Evolutionary conservation across 2,113 vertebrate genomes (phyloP), one percentile per base, ranked within the genome.

Genomic region (Aplodontia rufa): DNA sequence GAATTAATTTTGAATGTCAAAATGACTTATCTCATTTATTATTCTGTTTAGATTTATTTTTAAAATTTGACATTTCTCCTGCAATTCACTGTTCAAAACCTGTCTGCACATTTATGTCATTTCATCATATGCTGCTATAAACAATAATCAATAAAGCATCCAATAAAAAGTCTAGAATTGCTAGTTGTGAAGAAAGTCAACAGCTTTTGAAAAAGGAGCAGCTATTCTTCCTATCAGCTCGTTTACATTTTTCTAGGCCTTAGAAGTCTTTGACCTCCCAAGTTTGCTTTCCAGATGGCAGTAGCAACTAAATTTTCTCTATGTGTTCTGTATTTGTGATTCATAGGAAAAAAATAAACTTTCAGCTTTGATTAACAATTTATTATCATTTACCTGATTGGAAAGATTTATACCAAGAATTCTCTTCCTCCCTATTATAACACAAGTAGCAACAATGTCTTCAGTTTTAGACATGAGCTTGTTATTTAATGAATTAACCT

Each of bases 211-310:
- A 97, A 96, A 96, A 97, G 71, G 90, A 92, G 19, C 89, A 96
- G 90, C 75, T 97, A 87, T 91, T 97, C 0, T 74, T 89, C 76
- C 49, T 76, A 81, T 97, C 93, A 80, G 45, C 88, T 96, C 64
- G 79, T 97, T 94, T 96, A 85, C 49, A 88, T 97, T 95, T 98
- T 93, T 96, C 86, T 4, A 94, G 90, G 96, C 93, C 95, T 86
- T 96, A 90, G 83, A 96, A 97, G 87, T 95, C 96, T 95, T 96
- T 98, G 93, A 94, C 91, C 96, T 97, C 71, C 84, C 71, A 95
- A 20, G 58, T 93, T 97, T 97, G 90, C 93, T 94, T 97, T 96
- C 95, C 97, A 97, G 95, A 97, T 96, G 95, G 88, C 81, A 96
- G 75, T 87, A 97, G 87, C 90, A 95, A 97, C 85, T 97, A 90